Evolutionary conservation across 92 coral and sea anemone species (phyloP), one percentile per base, ranked within the genome.

Genomic region (Palythoa grandis): DNA sequence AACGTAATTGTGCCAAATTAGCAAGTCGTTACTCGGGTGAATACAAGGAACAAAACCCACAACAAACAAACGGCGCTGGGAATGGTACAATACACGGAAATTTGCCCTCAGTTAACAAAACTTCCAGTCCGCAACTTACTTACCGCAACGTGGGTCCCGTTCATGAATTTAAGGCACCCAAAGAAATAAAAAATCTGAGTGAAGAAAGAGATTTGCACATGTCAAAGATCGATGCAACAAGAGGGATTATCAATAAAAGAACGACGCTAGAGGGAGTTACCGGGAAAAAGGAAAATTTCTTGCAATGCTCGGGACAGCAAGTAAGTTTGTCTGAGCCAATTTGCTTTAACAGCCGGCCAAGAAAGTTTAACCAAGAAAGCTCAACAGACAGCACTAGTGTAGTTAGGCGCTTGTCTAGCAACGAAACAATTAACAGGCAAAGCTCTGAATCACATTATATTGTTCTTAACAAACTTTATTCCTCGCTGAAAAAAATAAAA

Each of bases 391-490:
- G 79, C 63, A 86, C 82, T 56, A 72, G 48, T 2, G 17, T 35
- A 7, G 80, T 29, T 52, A 88, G 87, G 12, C 68, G 43, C 57
- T 74, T 75, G 74, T 50, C 73, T 91, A 84, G 89, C 91, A 83
- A 91, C 91, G 86, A 83, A 20, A 38, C 77, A 72, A 65, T 83
- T 25, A 43, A 85, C 16, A 14, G 60, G 61, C 87, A 85, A 69
- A 38, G 57, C 54, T 67, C 89, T 54, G 78, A 78, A 68, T 47
- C 87, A n/a, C 91, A 87, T 35, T 76, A 88, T 70, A n/a, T 92
- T 67, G 89, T 95, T 35, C 74, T 94, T 15, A 94, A 94, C 70
- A 92, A 92, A 77, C 94, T 94, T 10, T 94, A 94, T 72, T 92
- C 98, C 1, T 90, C 95, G 15, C 50, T 94, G 24, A 94, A 94